These are phyloP conservation scores for Diaphora mendica DNA, from an alignment of 2,888 invertebrate genomes.

Conservation along the genomic window DNA sequence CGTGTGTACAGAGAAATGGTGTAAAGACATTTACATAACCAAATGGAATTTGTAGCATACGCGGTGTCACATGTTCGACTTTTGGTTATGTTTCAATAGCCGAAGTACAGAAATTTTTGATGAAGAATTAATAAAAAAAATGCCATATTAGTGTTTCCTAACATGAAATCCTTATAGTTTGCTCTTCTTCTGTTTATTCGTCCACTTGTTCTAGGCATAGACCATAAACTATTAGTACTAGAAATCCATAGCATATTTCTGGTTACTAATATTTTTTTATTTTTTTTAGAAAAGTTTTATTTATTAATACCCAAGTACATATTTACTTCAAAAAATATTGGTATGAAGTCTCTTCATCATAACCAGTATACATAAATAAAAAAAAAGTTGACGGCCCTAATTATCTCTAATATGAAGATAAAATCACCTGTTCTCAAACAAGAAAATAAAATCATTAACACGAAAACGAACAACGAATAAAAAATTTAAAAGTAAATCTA, in stretches of 20 bases:
- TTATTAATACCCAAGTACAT: background rate
- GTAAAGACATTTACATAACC: constrained; percentile 13
- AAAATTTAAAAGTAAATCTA: constrained; percentile 43
- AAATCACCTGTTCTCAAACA: constrained; percentile 14
- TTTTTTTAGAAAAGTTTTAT: background rate
- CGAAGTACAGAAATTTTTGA: no score
- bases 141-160: background rate
- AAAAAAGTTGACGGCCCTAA: background rate
- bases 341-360: background rate
- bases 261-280: background rate
- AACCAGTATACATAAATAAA: background rate
- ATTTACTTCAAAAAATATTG: background rate
- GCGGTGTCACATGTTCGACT: background rate
- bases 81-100: background rate
- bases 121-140: background rate
- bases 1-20: constrained; percentile 9
- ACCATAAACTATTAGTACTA: background rate
- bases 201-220: no score
- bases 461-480: constrained; percentile 22
- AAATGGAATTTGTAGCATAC: constrained; percentile 9
- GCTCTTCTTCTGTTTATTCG: no score
- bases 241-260: background rate
- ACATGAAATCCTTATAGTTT: no score
- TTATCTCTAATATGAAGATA: constrained; percentile 1
- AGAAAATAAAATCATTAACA: constrained; percentile 32